Evolutionary conservation across 2,113 vertebrate genomes (phyloP), one percentile per base, ranked within the genome.

Genomic region (Martes martes): DNA sequence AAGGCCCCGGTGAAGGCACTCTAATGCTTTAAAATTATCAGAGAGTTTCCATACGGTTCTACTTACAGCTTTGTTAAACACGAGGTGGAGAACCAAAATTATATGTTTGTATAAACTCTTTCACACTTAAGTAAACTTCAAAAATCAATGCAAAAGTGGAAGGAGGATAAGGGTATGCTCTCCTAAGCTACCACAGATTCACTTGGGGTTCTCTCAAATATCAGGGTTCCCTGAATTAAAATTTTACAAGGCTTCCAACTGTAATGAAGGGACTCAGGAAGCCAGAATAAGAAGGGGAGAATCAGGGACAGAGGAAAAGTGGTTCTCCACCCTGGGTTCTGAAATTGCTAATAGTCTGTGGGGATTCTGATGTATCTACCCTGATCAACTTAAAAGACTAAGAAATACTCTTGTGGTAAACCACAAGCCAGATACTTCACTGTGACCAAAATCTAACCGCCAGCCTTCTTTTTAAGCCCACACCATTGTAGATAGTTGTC

Each of bases 81-180:
- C 69, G 61, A 93, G n/a, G 83, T 94, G 4, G 61, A 95, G 16
- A 89, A 28, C 18, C 61, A 80, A 83, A 97, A 95, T 95, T 83
- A 74, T 5, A 93, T 84, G 26, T 88, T 76, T 81, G 28, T 81
- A 26, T 47, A 78, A 95, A 80, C 9, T 55, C 13, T 74, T 84
- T 93, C 73, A 24, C 50, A 67, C 14, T 85, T 78, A 67, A 82
- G 52, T 73, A 89, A 65, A 80, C 28, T 80, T 81, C 73, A 76
- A 83, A 96, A 96, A 23, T 16, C 61, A 73, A 26, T n/a, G 36
- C 28, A 79, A 73, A 94, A 74, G 36, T 61, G 88, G 59, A 93
- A 96, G 11, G 24, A 31, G 1, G 42, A 24, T 50, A 94, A 87
- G 45, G 8, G 7, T 73, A 2, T 57, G 45, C 26, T 87, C 93